Evolutionary conservation across 2,888 invertebrate genomes (phyloP).

Genomic region (Microdon myrmicae): DNA sequence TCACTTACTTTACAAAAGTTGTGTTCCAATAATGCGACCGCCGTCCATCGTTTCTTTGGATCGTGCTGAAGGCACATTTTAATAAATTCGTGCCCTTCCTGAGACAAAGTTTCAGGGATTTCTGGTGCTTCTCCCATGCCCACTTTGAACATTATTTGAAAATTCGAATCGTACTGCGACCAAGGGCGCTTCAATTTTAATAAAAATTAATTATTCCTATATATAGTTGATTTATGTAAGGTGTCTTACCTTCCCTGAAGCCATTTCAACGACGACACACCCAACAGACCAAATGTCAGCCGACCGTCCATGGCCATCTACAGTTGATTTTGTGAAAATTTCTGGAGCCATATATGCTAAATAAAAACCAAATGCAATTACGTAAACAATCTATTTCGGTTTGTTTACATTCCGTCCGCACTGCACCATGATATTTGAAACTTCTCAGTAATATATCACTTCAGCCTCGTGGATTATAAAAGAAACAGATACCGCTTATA

Average conservation of each 20-base stretch:
- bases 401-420: too few species aligned
- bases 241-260: constrained; percentile 81
- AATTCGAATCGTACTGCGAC: constrained; percentile 91
- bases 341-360: constrained; percentile 97
- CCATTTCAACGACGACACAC: constrained; percentile 96
- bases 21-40: constrained; percentile 77
- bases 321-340: constrained; percentile 84
- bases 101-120: constrained; percentile 79
- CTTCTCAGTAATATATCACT: neutral
- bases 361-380: constrained; percentile 36
- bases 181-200: constrained; percentile 87
- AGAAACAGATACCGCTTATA: neutral
- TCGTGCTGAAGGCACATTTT: constrained; percentile 83
- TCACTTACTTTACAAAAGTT: constrained; percentile 74
- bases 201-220: constrained; percentile 19
- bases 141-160: constrained; percentile 95
- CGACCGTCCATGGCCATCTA: constrained; percentile 86
- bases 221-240: neutral
- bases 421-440: too few species aligned
- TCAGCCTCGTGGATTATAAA: neutral
- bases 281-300: constrained; percentile 97
- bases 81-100: constrained; percentile 86
- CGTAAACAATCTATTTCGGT: neutral
- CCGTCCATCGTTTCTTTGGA: constrained; percentile 77
- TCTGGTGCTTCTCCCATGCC: constrained; percentile 90